Conservation (phyloP, 2,113 vertebrate species). For the Delphinapterus leucas region DNA sequence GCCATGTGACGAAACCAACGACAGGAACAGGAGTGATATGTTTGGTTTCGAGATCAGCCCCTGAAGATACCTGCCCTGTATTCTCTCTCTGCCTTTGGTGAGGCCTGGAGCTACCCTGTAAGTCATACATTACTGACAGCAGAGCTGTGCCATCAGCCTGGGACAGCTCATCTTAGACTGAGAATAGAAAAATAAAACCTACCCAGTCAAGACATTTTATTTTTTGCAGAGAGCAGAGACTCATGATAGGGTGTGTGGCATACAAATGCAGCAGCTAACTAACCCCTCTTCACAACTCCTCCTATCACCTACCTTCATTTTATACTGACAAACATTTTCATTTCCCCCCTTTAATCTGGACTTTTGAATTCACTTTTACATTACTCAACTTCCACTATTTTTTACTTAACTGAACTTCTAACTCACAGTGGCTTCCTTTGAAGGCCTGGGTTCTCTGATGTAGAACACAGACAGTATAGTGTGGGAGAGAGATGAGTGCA, state of each 20-base stretch:
- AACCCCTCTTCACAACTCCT: neutral
- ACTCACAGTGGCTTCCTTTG: slow-evolving; percentile 46
- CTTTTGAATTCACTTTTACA: neutral
- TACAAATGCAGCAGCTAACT: neutral
- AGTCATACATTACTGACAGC: neutral
- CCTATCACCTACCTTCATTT: neutral
- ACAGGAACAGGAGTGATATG: neutral
- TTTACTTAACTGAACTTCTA: slow-evolving; percentile 32
- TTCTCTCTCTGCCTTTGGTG: neutral
- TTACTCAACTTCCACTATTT: neutral
- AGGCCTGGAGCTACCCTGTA: neutral
- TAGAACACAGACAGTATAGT: neutral
- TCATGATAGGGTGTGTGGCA: neutral
- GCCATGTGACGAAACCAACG: neutral
- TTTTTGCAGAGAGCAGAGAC: neutral
- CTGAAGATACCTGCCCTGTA: neutral
- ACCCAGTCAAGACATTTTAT: neutral
- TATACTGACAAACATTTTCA: neutral
- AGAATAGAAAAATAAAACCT: neutral
- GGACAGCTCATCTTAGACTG: neutral
- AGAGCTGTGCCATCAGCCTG: neutral
- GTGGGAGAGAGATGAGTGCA: neutral
- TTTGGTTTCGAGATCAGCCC: neutral
- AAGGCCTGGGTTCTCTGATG: slow-evolving; percentile 48
- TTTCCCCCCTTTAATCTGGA: neutral